Conservation (phyloP, 2,113 vertebrate species). For the Nerophis lumbriciformis region DNA sequence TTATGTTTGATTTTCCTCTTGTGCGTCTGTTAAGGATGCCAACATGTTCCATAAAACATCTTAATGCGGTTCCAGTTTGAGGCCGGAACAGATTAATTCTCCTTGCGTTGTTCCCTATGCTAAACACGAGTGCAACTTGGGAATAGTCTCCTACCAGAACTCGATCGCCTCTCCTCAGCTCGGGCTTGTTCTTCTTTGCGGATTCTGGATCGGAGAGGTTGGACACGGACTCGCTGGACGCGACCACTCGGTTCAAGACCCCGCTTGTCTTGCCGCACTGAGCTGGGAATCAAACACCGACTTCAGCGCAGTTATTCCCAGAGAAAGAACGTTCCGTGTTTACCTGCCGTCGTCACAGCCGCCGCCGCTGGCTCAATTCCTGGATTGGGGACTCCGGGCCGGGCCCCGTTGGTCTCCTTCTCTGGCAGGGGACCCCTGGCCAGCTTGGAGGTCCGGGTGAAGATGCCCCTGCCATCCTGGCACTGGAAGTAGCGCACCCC, state of each 20-base stretch:
- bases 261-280: conserved; percentile 35
- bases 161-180: conserved; percentile 88
- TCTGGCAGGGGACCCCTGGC: conserved; percentile 67
- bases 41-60: no score
- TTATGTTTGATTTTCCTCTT: no score
- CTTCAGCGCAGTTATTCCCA: background rate
- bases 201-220: conserved; percentile 94
- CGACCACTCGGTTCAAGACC: conserved; percentile 72
- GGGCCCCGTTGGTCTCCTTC: conserved; percentile 77
- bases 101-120: no score
- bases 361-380: conserved; percentile 18
- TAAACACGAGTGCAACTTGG: no score
- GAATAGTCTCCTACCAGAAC: conserved; percentile 80
- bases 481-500: conserved; percentile 93
- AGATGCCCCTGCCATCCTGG: conserved; percentile 85
- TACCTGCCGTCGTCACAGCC: conserved; percentile 47
- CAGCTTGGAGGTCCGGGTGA: conserved; percentile 90
- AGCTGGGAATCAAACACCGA: conserved; percentile 13
- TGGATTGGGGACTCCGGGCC: conserved; percentile 27
- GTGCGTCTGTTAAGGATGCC: no score
- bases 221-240: conserved; percentile 85
- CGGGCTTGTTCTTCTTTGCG: conserved; percentile 84
- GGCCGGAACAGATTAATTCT: no score
- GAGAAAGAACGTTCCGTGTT: background rate
- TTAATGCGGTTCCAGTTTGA: no score